Evolutionary conservation across 2,797 vertebrate species (phyloP).

Genomic region (Philypnodon macrostomus): DNA sequence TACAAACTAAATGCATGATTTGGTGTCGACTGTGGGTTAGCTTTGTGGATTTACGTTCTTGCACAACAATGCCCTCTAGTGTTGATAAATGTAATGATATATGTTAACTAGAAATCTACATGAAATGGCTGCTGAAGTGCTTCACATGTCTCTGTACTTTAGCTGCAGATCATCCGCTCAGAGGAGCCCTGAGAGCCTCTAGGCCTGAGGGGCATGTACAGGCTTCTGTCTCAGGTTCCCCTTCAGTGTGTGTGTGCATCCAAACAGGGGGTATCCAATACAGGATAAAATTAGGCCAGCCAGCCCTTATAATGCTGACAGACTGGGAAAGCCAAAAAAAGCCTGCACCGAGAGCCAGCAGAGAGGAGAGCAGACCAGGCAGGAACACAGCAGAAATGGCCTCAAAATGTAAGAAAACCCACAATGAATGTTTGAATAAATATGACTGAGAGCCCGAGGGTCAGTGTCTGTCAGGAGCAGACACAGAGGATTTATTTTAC

Average conservation of each 20-base stretch:
- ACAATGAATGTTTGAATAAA: conserved; percentile 28
- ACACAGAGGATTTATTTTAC: conserved; percentile 2
- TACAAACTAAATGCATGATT: no score
- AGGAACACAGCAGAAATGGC: conserved; percentile 73
- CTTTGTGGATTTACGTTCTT: background rate
- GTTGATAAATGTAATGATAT: background rate
- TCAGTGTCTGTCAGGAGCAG: conserved; percentile 17
- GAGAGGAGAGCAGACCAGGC: conserved; percentile 50
- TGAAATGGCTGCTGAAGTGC: conserved; percentile 5
- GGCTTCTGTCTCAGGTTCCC: conserved; percentile 67
- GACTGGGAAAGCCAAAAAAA: conserved; percentile 79
- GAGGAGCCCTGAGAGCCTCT: conserved; percentile 31
- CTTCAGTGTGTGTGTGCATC: conserved; percentile 40
- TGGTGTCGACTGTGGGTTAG: no score
- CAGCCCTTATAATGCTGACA: conserved; percentile 77
- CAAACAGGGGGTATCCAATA: conserved; percentile 74
- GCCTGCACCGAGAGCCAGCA: conserved; percentile 56
- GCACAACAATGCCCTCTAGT: background rate
- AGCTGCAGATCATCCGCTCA: conserved; percentile 19
- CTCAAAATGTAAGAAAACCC: conserved; percentile 78
- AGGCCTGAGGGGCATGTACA: conserved; percentile 53
- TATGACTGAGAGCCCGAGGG: conserved; percentile 14
- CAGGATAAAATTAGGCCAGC: conserved; percentile 83
- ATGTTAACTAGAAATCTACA: background rate
- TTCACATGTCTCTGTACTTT: conserved; percentile 15